phyloP scores from a whole-genome alignment of 2,113 vertebrate genomes.

The Eonycteris spelaea region DNA sequence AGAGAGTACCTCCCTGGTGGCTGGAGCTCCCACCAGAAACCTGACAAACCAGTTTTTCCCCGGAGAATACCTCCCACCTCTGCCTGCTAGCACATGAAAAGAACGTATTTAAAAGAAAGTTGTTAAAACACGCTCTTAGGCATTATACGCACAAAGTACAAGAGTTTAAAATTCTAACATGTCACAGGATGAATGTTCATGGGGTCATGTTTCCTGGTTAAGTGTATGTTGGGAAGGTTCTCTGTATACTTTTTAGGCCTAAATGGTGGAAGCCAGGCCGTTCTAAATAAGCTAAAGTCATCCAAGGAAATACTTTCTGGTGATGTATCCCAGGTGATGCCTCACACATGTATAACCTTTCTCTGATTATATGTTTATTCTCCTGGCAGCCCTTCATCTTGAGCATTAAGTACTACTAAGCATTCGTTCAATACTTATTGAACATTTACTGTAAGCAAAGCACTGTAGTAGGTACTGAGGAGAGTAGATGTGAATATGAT shows the following conservation, averaged over 20 bases:
- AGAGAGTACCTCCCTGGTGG: background rate
- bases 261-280: background rate
- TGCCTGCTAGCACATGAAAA: background rate
- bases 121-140: background rate
- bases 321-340: background rate
- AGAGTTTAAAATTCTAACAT: background rate
- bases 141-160: background rate
- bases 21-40: background rate
- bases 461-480: background rate
- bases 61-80: fast-evolving
- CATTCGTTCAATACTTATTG: background rate
- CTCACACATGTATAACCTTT: background rate
- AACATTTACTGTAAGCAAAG: background rate
- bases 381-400: background rate
- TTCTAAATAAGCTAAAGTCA: background rate
- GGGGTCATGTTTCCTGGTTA: background rate
- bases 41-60: background rate
- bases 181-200: background rate
- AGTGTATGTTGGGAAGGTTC: background rate
- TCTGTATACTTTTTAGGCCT: background rate
- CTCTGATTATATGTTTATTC: background rate
- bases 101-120: background rate
- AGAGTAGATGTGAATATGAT: background rate
- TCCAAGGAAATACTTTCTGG: background rate
- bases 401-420: background rate